These are phyloP conservation scores for Patella depressa DNA, from an alignment of 2,888 invertebrate genomes.

Conservation along the genomic window DNA sequence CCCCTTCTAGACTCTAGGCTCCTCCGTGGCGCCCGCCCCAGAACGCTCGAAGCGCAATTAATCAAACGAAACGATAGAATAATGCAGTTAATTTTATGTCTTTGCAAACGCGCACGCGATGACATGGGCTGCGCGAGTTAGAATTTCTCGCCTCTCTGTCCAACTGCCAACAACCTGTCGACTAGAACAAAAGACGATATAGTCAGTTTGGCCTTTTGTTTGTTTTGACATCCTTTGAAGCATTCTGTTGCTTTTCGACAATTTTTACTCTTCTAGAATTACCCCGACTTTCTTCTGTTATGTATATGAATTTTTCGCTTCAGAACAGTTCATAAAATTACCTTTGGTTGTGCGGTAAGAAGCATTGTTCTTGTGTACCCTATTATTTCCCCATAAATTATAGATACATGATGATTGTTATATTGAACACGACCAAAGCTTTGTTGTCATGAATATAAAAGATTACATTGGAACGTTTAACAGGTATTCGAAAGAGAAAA, in stretches of 20 bases:
- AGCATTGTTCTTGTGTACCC: no score
- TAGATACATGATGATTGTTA: no score
- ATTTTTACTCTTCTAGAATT: conserved; percentile 6
- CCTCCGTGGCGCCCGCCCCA: conserved; percentile 21
- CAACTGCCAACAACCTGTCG: conserved; percentile 13
- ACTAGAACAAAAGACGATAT: conserved; percentile 7
- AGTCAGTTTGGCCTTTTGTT: conserved; percentile 13
- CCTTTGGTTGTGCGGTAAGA: no score
- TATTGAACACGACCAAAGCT: no score
- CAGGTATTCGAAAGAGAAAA: no score
- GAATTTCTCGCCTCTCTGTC: conserved; percentile 14
- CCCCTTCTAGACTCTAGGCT: conserved; percentile 25
- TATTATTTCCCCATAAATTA: no score
- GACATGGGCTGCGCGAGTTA: conserved; percentile 12
- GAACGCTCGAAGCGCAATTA: conserved; percentile 28
- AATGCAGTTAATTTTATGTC: conserved; percentile 29
- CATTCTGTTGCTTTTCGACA: conserved; percentile 7
- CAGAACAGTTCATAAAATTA: no score
- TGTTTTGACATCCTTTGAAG: conserved; percentile 10
- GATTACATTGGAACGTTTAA: no score
- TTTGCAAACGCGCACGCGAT: conserved; percentile 15
- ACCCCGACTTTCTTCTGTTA: conserved; percentile 3
- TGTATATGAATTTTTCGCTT: background rate
- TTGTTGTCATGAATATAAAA: no score
- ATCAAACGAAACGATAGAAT: conserved; percentile 28